Conservation (phyloP, 2,113 vertebrate genomes). For the Alligator mississippiensis region DNA sequence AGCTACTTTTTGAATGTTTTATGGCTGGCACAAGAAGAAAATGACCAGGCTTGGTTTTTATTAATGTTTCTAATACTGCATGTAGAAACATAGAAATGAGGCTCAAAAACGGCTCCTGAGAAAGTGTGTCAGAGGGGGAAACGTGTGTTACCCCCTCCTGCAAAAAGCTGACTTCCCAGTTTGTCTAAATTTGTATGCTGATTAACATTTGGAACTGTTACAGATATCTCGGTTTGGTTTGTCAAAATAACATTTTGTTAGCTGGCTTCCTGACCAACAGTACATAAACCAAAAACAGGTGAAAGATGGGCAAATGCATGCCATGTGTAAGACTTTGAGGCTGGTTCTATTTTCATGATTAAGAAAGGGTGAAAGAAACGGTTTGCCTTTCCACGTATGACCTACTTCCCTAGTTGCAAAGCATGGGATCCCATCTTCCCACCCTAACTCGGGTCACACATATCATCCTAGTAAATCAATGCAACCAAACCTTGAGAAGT, state of each 20-base stretch:
- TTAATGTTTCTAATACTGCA: not conserved
- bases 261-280: not conserved
- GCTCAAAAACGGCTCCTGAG: slow-evolving; percentile 17
- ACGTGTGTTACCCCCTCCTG: not conserved
- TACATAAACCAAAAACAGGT: slow-evolving; percentile 19
- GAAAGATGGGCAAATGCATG: not conserved
- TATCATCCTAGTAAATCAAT: fast-evolving
- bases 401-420: not conserved
- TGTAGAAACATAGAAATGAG: slow-evolving; percentile 22
- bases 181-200: slow-evolving; percentile 1
- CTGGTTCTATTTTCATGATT: slow-evolving; percentile 1
- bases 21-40: slow-evolving; percentile 16
- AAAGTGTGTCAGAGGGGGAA: not conserved
- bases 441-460: not conserved
- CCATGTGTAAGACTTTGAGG: not conserved
- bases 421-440: not conserved
- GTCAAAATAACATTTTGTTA: slow-evolving; percentile 2
- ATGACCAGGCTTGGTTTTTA: slow-evolving; percentile 7
- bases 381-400: slow-evolving; percentile 20
- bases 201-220: not conserved
- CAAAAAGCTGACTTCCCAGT: slow-evolving; percentile 13
- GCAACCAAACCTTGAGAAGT: not conserved
- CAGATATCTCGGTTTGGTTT: slow-evolving; percentile 25
- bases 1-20: slow-evolving; percentile 2
- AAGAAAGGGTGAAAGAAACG: not conserved